Evolutionary conservation across 2,797 vertebrate species (phyloP), one percentile per base, ranked within the genome.

Genomic region (Hyperoplus immaculatus): DNA sequence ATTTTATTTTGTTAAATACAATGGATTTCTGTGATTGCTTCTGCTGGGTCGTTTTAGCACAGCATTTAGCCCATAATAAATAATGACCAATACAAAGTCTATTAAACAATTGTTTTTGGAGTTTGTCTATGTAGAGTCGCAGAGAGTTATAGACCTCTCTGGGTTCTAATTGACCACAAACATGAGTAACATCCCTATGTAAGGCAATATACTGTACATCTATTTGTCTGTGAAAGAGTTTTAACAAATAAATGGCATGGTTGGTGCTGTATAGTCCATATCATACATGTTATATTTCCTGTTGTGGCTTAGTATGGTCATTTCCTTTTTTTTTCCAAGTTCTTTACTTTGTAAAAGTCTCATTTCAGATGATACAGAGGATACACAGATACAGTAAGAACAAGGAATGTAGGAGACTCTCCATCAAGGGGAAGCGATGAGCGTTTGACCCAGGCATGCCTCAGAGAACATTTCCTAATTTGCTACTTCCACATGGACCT

Each of bases 401-500:
- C 50, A 46, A 66, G 61, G 71, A 61, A 75, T 60, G 75, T 49
- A 7, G 45, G 29, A 42, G 9, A 72, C 62, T 71, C 39, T 56
- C 3, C 4, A 29, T 29, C 18, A 8, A 38, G 39, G 56, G 69
- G 43, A 56, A 50, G 67, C 16, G 2, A 50, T 42, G 56, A 69
- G 41, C 79, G 5, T 73, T 86, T 75, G 74, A 68, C 78, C 68
- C 72, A 59, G 3, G 51, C 8, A 11, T 77, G 62, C 64, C 66
- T 53, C 51, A 55, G 39, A 65, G 76, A 87, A 86, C 82, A 87
- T 83, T 75, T 84, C 70, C 85, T 93, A 89, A 93, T 92, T 67
- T 84, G 74, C 80, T 76, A 78, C 89, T 93, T 90, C 87, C 88
- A 87, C 80, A 71, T 6, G 70, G 88, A 92, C 91, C 87, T 90